Evolutionary conservation across 2,113 vertebrate genomes (phyloP).

Genomic region (Tringa solitaria): DNA sequence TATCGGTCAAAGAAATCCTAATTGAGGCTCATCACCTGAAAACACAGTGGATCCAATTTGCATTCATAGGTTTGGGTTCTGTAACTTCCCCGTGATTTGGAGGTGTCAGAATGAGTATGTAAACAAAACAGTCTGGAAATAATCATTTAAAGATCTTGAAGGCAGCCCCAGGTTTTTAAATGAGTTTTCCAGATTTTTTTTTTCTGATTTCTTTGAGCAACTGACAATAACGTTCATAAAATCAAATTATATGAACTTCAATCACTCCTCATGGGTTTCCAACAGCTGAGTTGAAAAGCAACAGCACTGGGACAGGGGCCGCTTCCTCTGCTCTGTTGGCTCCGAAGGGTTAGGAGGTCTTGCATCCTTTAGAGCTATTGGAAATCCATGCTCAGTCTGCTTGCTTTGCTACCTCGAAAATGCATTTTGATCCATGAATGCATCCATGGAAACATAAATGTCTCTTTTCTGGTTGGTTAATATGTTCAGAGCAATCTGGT

Average conservation of each 20-base stretch:
- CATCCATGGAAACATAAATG: background rate
- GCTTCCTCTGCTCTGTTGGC: background rate
- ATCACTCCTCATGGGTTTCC: background rate
- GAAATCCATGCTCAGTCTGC: background rate
- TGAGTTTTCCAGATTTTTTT: background rate
- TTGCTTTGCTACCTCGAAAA: background rate
- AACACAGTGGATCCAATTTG: background rate
- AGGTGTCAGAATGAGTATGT: background rate
- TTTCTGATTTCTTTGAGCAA: background rate
- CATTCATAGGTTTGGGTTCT: background rate
- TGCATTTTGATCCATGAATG: background rate
- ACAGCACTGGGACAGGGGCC: background rate
- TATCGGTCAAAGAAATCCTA: background rate
- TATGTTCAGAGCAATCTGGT: background rate
- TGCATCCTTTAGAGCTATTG: background rate
- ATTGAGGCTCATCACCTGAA: background rate
- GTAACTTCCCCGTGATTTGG: background rate
- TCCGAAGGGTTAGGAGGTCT: background rate
- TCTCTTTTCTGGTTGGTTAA: background rate
- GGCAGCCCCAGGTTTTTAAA: background rate
- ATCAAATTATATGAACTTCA: background rate
- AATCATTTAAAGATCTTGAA: background rate
- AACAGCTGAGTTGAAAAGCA: background rate
- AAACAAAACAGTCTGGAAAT: background rate
- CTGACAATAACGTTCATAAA: background rate